phyloP scores from a whole-genome alignment of 2,113 vertebrate species.

The Meles meles region DNA sequence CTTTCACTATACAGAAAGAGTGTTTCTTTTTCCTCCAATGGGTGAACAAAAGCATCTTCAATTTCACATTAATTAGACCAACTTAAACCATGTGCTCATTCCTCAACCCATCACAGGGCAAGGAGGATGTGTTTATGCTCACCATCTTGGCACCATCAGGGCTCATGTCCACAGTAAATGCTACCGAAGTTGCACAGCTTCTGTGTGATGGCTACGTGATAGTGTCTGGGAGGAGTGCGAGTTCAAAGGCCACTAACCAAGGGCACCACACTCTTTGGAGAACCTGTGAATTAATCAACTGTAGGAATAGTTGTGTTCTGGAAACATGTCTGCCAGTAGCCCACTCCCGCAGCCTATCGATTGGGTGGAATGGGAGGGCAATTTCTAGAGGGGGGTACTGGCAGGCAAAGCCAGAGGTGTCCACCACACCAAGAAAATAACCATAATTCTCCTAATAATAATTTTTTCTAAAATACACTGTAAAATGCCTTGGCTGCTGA shows the following conservation, averaged over 20 bases:
- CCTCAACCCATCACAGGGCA: not conserved
- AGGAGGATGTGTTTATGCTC: not conserved
- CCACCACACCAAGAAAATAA: not conserved
- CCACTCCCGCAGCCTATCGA: not conserved
- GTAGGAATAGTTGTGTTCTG: not conserved
- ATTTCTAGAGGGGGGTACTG: not conserved
- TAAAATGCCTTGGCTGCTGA: not conserved
- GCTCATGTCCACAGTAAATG: not conserved
- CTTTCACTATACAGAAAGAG: not conserved
- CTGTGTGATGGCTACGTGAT: not conserved
- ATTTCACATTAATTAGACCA: not conserved
- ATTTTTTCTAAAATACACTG: not conserved
- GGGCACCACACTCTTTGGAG: not conserved
- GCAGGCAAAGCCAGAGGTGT: not conserved
- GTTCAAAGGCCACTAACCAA: not conserved
- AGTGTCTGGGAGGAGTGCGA: not conserved
- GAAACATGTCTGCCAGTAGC: not conserved
- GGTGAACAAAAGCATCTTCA: not conserved
- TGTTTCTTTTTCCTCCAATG: not conserved
- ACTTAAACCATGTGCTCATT: not conserved
- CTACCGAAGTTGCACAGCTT: not conserved
- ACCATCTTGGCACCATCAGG: not conserved
- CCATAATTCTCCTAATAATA: not conserved
- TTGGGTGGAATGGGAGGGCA: not conserved
- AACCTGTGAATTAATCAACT: not conserved